Conservation (phyloP, 1,140 invertebrate genomes). For the Chironomus tepperi region DNA sequence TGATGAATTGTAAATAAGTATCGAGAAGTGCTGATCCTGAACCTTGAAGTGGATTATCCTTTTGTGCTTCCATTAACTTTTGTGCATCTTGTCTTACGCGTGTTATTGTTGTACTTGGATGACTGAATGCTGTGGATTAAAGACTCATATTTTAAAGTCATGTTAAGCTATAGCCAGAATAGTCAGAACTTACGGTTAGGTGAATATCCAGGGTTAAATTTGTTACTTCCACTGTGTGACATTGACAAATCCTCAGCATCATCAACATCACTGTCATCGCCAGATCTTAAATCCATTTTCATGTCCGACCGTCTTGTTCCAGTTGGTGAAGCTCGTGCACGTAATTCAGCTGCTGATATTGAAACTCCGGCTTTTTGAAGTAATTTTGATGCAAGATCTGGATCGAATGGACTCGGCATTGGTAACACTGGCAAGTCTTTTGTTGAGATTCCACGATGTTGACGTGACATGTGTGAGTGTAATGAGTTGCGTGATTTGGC, state of each 20-base stretch:
- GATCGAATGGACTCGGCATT: slow-evolving; percentile 84
- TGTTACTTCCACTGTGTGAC: slow-evolving; percentile 35
- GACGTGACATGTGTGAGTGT: slow-evolving; percentile 86
- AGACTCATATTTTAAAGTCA: slow-evolving; percentile 27
- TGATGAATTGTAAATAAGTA: slow-evolving; percentile 76
- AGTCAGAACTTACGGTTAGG: not conserved
- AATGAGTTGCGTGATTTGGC: slow-evolving; percentile 84
- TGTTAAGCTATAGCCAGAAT: not conserved
- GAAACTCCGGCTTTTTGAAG: slow-evolving; percentile 80
- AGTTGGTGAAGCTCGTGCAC: slow-evolving; percentile 72
- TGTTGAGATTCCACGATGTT: slow-evolving; percentile 83
- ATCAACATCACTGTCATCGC: slow-evolving; percentile 39
- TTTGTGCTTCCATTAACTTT: slow-evolving; percentile 50
- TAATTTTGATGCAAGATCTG: slow-evolving; percentile 71
- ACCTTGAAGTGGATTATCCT: slow-evolving; percentile 41
- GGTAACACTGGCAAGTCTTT: slow-evolving; percentile 83
- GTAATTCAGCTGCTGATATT: slow-evolving; percentile 69
- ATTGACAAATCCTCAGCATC: slow-evolving; percentile 73
- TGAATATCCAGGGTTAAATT: slow-evolving; percentile 32
- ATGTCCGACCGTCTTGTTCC: slow-evolving; percentile 68
- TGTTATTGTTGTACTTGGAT: slow-evolving; percentile 49
- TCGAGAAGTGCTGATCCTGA: slow-evolving; percentile 67
- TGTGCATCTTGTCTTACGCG: slow-evolving; percentile 44
- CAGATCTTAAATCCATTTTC: slow-evolving; percentile 55
- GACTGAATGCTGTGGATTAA: slow-evolving; percentile 44